phyloP scores from a whole-genome alignment of 2,797 vertebrate genomes.

The Pangasius sanitwongsei region DNA sequence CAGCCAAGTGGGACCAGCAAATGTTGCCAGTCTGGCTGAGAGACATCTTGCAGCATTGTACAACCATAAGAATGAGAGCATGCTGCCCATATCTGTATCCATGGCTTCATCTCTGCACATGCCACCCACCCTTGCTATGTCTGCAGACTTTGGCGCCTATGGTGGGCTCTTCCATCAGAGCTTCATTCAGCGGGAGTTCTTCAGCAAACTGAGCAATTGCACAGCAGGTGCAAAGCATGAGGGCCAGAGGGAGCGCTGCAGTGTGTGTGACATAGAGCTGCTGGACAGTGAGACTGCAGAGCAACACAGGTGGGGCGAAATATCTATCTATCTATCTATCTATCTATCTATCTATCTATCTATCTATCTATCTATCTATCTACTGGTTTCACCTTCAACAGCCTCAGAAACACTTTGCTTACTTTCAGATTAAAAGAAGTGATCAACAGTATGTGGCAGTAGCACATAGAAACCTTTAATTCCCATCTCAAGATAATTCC shows the following conservation, averaged over 20 bases:
- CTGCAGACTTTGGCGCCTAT: conserved; percentile 92
- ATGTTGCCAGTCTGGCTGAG: conserved; percentile 71
- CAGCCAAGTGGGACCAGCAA: conserved; percentile 67
- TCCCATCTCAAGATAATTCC: conserved; percentile 76
- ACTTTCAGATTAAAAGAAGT: background rate
- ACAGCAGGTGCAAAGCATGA: conserved; percentile 89
- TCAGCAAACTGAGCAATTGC: conserved; percentile 92
- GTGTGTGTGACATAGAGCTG: conserved; percentile 90
- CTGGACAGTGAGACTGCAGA: conserved; percentile 90
- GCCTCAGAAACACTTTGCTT: background rate
- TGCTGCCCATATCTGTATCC: conserved; percentile 80
- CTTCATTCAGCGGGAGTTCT: conserved; percentile 94
- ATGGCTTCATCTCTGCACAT: conserved; percentile 80
- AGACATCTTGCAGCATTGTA: conserved; percentile 86
- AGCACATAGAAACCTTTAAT: conserved; percentile 74
- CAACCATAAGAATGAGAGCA: conserved; percentile 83
- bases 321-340: background rate
- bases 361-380: background rate
- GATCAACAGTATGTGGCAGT: conserved; percentile 30
- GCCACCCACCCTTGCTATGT: conserved; percentile 84
- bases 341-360: background rate
- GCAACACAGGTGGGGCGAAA: conserved; percentile 88
- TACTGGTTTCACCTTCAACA: background rate
- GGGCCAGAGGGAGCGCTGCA: conserved; percentile 84
- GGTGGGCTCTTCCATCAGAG: conserved; percentile 91